These are phyloP conservation scores for Amphipyra tragopoginis DNA, from an alignment of 2,888 invertebrate species.

Conservation along the genomic window DNA sequence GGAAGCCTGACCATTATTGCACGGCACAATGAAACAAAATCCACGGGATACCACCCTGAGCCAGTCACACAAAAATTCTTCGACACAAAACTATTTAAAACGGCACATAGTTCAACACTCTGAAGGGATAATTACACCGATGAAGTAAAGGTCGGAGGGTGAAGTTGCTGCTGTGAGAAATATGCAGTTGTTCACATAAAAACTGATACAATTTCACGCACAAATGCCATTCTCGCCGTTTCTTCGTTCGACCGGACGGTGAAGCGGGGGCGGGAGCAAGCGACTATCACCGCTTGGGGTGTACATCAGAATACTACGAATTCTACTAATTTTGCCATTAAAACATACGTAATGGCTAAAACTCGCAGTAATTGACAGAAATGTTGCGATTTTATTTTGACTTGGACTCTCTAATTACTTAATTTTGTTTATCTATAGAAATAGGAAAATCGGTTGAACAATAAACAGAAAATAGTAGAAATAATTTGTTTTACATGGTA, in stretches of 20 bases:
- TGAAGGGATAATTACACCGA: constrained; percentile 67
- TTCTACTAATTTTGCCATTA: constrained; percentile 27
- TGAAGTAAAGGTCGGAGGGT: constrained; percentile 68
- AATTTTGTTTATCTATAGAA: no score
- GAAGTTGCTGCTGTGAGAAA: constrained; percentile 75
- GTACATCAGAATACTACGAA: constrained; percentile 14
- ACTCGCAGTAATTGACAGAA: no score
- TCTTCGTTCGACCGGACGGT: constrained; percentile 69
- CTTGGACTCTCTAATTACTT: no score
- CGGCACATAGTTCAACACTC: constrained; percentile 74
- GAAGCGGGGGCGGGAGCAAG: constrained; percentile 62
- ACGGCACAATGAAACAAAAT: constrained; percentile 79
- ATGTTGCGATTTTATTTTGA: no score
- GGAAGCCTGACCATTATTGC: constrained; percentile 85
- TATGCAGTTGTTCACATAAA: constrained; percentile 84
- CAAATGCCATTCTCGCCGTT: constrained; percentile 83
- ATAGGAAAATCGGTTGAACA: no score
- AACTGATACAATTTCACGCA: constrained; percentile 84
- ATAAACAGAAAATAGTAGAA: constrained; percentile 5
- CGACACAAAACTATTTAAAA: constrained; percentile 74
- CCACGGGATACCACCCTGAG: constrained; percentile 83
- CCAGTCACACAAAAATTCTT: constrained; percentile 78
- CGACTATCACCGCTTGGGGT: constrained; percentile 62
- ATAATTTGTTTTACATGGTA: constrained; percentile 2
- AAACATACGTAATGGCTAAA: background rate